A percentile compares a stretch with the other conserved stretches of the same genome.
Conservation (phyloP, 2,113 vertebrate species). For the Xenopus borealis region DNA sequence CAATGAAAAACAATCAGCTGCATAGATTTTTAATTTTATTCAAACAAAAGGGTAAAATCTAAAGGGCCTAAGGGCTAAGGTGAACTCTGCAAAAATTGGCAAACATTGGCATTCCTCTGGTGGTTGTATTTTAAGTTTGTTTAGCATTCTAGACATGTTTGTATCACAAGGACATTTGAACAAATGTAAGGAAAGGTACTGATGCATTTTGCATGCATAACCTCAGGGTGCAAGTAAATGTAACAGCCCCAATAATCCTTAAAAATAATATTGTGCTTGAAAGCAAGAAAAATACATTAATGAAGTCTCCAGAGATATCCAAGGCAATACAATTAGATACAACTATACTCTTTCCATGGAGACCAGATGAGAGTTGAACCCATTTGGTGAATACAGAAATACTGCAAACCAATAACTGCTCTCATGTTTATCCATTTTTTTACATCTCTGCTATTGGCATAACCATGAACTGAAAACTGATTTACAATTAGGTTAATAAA, state of each 20-base stretch:
- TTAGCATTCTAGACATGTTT: conserved; percentile 24
- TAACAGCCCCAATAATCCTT: conserved; percentile 17
- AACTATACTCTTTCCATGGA: not conserved
- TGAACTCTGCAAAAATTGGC: no score
- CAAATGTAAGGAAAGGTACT: conserved; percentile 27
- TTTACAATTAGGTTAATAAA: no score
- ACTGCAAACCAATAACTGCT: conserved; percentile 32
- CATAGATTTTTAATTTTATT: no score
- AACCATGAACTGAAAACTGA: no score
- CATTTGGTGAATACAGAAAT: conserved; percentile 5
- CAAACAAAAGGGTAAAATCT: no score
- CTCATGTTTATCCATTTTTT: conserved; percentile 33
- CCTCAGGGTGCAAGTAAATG: conserved; percentile 11
- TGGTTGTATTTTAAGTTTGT: not conserved
- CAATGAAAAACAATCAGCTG: no score
- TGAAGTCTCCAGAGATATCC: conserved; percentile 31
- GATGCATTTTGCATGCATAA: conserved; percentile 31
- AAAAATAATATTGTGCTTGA: conserved; percentile 22
- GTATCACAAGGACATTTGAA: conserved; percentile 26
- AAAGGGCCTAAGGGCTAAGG: no score
- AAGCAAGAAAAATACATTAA: conserved; percentile 28
- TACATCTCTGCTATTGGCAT: no score
- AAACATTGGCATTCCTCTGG: no score
- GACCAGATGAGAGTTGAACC: conserved; percentile 15
- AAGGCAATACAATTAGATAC: conserved; percentile 36